Evolutionary conservation across 1,140 invertebrate species (phyloP).

Genomic region (Anastatus disparis): DNA sequence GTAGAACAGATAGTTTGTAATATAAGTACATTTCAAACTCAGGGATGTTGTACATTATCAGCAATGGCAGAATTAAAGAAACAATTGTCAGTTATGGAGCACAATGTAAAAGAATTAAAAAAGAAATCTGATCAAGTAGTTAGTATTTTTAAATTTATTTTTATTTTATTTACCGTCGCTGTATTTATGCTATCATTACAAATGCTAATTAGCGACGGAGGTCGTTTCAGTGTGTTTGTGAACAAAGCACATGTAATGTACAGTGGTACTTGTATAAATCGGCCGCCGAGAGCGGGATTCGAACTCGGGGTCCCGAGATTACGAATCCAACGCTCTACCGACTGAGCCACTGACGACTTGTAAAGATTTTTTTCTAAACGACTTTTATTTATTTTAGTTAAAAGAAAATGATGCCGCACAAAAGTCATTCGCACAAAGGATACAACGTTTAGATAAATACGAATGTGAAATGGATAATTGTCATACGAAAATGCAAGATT

Average conservation of each 20-base stretch:
- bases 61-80: slow-evolving; percentile 52
- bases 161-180: too few relatives aligned
- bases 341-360: too few relatives aligned
- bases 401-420: slow-evolving; percentile 51
- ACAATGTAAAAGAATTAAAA: slow-evolving; percentile 53
- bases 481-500: slow-evolving; percentile 61
- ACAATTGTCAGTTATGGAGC: slow-evolving; percentile 52
- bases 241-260: too few relatives aligned
- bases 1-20: slow-evolving; percentile 56
- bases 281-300: too few relatives aligned
- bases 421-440: slow-evolving; percentile 49
- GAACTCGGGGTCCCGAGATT: too few relatives aligned
- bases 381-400: slow-evolving; percentile 47
- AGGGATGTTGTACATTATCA: slow-evolving; percentile 46
- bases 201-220: too few relatives aligned
- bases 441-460: slow-evolving; percentile 54
- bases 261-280: too few relatives aligned
- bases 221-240: too few relatives aligned
- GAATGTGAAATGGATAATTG: slow-evolving; percentile 59
- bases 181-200: too few relatives aligned
- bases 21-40: slow-evolving; percentile 50
- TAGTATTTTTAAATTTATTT: slow-evolving; percentile 42
- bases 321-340: too few relatives aligned
- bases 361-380: neutral
- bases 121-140: slow-evolving; percentile 56